Evolutionary conservation across 2,113 vertebrate genomes (phyloP).

Genomic region (Sorex fumeus): DNA sequence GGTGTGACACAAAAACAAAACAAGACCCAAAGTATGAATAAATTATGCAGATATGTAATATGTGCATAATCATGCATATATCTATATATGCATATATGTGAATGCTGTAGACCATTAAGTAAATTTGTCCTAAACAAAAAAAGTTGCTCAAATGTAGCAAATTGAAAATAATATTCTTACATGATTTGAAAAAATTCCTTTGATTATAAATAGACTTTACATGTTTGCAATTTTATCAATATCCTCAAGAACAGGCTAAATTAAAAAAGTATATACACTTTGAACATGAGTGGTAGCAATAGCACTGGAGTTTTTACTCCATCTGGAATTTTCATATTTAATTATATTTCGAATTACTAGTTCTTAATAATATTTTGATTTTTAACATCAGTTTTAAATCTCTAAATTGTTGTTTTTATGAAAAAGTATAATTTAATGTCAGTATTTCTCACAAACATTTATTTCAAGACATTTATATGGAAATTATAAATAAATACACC

Average conservation of each 20-base stretch:
- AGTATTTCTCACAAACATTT: constrained; percentile 17
- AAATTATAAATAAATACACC: neutral
- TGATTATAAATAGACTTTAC: neutral
- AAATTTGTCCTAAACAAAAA: neutral
- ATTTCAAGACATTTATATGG: neutral
- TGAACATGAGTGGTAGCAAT: neutral
- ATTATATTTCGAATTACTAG: neutral
- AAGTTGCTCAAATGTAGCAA: neutral
- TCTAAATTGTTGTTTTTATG: neutral
- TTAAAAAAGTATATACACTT: neutral
- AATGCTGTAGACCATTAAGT: neutral
- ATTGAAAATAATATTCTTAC: neutral
- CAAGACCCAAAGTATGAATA: too few relatives aligned
- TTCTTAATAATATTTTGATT: neutral
- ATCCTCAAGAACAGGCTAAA: neutral
- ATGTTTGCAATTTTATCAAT: neutral
- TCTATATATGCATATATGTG: neutral
- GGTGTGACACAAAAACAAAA: too few relatives aligned
- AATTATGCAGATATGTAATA: neutral
- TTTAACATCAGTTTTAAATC: neutral
- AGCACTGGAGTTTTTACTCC: neutral
- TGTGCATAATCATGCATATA: neutral
- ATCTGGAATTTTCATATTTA: neutral
- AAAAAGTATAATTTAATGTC: neutral
- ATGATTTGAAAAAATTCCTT: neutral